These are phyloP conservation scores for human (Homo sapiens) DNA, from an alignment of 2,113 vertebrate species.

Conservation along the genomic window GRCh38 chr7:127157001-127157500, in stretches of 20 bases:
- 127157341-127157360: not conserved
- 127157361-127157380: not conserved
- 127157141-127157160: not conserved
- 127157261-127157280: not conserved
- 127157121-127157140: not conserved
- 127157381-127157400: not conserved
- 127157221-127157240: not conserved
- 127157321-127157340: not conserved
- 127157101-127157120: not conserved
- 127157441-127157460: not conserved
- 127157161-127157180: no score
- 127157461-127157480: not conserved
- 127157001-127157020: not conserved
- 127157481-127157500: not conserved
- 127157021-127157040: not conserved
- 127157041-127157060: not conserved
- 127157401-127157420: not conserved
- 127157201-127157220: not conserved
- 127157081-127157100: not conserved
- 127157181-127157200: not conserved
- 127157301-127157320: not conserved
- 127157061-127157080: not conserved
- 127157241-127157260: not conserved
- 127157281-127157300: no score
- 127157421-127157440: not conserved